Conservation (phyloP, 2,797 vertebrate species). For the Notamacropus eugenii region DNA sequence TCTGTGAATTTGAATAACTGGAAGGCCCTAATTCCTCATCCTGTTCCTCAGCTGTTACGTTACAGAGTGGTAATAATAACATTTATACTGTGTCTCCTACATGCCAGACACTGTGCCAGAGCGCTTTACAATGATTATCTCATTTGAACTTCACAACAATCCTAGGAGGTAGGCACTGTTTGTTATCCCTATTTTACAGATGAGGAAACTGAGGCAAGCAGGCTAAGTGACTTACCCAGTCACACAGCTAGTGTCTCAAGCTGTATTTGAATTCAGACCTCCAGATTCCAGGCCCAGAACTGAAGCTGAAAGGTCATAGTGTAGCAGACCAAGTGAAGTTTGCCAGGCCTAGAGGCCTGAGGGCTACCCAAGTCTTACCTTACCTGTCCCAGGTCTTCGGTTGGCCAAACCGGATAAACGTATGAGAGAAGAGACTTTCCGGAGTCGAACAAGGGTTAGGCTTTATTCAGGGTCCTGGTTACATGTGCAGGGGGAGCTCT, state of each 20-base stretch:
- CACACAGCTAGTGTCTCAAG: background rate
- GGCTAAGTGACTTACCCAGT: background rate
- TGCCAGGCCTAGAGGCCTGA: too few relatives aligned
- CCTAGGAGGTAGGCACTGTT: background rate
- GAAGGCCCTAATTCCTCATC: background rate
- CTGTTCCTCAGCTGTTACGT: background rate
- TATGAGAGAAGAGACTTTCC: too few relatives aligned
- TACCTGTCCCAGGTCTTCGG: too few relatives aligned
- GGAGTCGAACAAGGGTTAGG: too few relatives aligned
- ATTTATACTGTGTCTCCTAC: background rate
- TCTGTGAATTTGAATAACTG: background rate
- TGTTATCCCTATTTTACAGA: background rate
- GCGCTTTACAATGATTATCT: background rate
- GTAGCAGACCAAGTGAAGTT: constrained; percentile 4
- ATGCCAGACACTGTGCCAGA: background rate
- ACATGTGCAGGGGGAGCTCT: too few relatives aligned
- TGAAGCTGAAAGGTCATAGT: background rate
- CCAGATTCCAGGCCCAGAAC: background rate
- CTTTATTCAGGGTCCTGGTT: too few relatives aligned
- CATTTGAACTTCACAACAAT: background rate
- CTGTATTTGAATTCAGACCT: background rate
- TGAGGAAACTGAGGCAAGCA: background rate
- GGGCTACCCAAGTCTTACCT: too few relatives aligned
- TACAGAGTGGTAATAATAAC: background rate
- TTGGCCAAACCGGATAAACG: too few relatives aligned